Base-by-base conservation (phyloP, 2,888 invertebrate species). In the Galerucella calmariensis region DNA sequence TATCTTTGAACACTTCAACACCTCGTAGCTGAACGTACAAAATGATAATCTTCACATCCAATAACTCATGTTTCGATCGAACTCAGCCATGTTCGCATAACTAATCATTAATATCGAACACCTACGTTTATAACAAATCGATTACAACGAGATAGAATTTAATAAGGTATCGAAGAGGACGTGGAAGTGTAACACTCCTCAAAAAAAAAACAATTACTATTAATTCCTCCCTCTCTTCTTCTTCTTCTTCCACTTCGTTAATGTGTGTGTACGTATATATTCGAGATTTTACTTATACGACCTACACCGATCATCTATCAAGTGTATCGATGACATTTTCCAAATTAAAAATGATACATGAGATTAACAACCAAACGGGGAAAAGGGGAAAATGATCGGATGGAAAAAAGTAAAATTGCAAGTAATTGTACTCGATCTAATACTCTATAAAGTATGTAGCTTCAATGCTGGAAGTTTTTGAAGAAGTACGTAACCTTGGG, bases 271-370 rank as follows among this genome's bases (percentile, higher is more conserved):
- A 5, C 5, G 35, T 35, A 35, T 35, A 8, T 8, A 84, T 81
- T 80, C 78, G 80, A 82, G 86, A 86, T 66, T 66, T 85, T 82
- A 84, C 84, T 35, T 80, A n/a, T n/a, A n/a, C 86, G 82, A 84
- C 87, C 87, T 86, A 87, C 87, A 85, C 86, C 83, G 82, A 86
- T 87, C 87, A 88, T 88, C 88, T 87, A 88, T 88, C 88, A 87
- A 86, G 80, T 80, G 85, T 85, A 87, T 86, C 87, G 88, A 88
- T 88, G 88, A 88, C 88, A 87, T 86, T 86, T 87, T 85, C 86
- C 84, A 88, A 88, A 88, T 88, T 88, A 88, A 88, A 88, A 88
- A 87, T 86, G 85, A 85, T 85, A 84, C 82, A 82, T 80, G 74
- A 79, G 77, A 77, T 77, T n/a, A 63, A 44, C 12, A 35, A 35